Conservation (phyloP, 2,113 vertebrate species). For the Seriola aureovittata region DNA sequence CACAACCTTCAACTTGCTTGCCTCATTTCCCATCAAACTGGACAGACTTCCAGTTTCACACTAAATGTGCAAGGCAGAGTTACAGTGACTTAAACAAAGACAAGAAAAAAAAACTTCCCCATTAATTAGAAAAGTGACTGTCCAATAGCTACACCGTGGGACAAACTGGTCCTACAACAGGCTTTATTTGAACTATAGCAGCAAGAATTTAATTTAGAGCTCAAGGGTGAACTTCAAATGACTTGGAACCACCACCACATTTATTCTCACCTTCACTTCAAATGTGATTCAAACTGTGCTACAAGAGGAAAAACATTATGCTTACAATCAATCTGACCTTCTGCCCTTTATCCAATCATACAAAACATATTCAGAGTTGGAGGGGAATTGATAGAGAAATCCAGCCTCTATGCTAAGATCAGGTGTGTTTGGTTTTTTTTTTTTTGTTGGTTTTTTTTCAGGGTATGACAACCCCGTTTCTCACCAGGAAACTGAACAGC, state of each 20-base stretch:
- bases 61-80: constrained; percentile 2
- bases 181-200: not conserved
- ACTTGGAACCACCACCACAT: not conserved
- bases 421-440: not conserved
- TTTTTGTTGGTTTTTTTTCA: not conserved
- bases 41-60: constrained; percentile 27
- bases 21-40: constrained; percentile 45
- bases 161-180: not conserved
- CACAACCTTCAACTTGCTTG: constrained; percentile 29
- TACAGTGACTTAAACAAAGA: not conserved
- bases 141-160: not conserved
- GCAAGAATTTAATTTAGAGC: not conserved
- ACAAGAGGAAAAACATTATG: not conserved
- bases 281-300: accelerated
- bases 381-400: not conserved
- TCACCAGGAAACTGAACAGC: not conserved
- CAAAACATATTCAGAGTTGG: not conserved
- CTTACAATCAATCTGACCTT: not conserved
- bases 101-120: not conserved
- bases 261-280: not conserved
- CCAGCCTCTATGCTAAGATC: not conserved
- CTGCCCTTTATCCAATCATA: not conserved
- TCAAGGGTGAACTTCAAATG: not conserved
- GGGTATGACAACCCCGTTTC: not conserved
- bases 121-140: constrained; percentile 8